phyloP scores from a whole-genome alignment of 2,797 vertebrate species.

The Protosalanx chinensis region DNA sequence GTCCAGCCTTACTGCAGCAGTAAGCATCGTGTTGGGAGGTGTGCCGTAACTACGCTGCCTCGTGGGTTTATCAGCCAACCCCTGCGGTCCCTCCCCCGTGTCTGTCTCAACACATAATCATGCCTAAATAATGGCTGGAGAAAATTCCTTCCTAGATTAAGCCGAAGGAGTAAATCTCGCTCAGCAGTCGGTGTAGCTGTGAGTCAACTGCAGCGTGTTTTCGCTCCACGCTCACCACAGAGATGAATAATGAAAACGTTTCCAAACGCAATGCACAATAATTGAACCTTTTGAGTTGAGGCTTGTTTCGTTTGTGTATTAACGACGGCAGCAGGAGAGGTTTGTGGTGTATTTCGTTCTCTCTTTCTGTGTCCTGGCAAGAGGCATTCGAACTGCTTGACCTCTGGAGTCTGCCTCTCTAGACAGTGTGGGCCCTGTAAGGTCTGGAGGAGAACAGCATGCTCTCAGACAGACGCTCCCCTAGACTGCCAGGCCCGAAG shows the following conservation, averaged over 20 bases:
- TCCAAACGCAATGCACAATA: background rate
- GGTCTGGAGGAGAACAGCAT: background rate
- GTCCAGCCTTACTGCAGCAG: background rate
- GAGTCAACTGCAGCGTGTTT: background rate
- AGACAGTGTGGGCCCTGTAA: background rate
- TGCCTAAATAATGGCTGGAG: constrained; percentile 14
- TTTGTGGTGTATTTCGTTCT: background rate
- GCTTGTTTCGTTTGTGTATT: constrained; percentile 2
- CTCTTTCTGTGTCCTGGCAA: background rate
- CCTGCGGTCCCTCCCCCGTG: constrained; percentile 5
- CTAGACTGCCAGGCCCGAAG: no score
- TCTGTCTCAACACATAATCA: constrained; percentile 20
- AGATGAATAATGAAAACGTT: constrained; percentile 17
- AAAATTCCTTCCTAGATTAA: constrained; percentile 58
- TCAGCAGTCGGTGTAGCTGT: constrained; percentile 25
- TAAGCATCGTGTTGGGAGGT: background rate
- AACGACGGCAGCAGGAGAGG: background rate
- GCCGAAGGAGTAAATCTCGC: constrained; percentile 37
- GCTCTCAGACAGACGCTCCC: background rate
- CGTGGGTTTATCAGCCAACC: background rate
- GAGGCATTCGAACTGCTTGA: background rate
- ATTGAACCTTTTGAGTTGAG: constrained; percentile 7
- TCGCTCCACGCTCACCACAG: background rate
- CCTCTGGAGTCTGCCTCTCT: background rate
- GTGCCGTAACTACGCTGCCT: background rate